Conservation (phyloP, 2,113 vertebrate species). For the Erythrolamprus reginae region DNA sequence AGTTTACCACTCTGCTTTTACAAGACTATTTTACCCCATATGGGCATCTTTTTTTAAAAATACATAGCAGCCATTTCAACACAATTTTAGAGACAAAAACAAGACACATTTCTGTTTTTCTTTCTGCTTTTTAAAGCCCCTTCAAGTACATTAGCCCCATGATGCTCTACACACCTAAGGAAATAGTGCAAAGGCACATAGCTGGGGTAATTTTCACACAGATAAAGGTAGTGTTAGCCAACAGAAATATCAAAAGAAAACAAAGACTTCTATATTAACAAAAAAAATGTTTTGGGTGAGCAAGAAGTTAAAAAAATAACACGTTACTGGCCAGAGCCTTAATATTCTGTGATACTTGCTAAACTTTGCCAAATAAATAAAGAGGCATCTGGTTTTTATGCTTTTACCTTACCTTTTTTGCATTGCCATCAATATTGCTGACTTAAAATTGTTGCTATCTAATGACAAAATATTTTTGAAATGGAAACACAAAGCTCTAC, state of each 20-base stretch:
- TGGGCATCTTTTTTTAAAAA: constrained; percentile 8
- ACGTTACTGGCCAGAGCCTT: neutral
- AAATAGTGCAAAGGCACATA: neutral
- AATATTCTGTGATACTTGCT: constrained; percentile 20
- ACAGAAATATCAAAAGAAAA: neutral
- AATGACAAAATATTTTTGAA: neutral
- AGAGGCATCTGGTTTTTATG: constrained; percentile 9
- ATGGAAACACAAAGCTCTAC: constrained; percentile 31
- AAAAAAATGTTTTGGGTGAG: constrained; percentile 5
- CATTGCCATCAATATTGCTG: constrained; percentile 1
- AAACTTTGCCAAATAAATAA: constrained; percentile 18
- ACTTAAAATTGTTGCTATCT: constrained; percentile 28
- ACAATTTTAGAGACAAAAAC: neutral
- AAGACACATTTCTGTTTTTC: neutral
- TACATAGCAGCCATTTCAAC: neutral
- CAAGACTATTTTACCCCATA: constrained; percentile 40
- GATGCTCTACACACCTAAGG: neutral
- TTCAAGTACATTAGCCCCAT: neutral
- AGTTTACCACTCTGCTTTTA: constrained; percentile 31
- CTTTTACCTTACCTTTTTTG: constrained; percentile 24
- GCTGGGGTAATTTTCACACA: constrained; percentile 32
- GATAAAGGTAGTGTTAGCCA: constrained; percentile 15
- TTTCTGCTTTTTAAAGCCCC: fast-evolving
- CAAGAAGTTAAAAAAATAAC: constrained; percentile 20
- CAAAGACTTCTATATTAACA: neutral